Percentiles rank a stretch among this genome's conserved stretches.
Conservation (phyloP, 1,140 invertebrate species). For the Solenopsis fugax region DNA sequence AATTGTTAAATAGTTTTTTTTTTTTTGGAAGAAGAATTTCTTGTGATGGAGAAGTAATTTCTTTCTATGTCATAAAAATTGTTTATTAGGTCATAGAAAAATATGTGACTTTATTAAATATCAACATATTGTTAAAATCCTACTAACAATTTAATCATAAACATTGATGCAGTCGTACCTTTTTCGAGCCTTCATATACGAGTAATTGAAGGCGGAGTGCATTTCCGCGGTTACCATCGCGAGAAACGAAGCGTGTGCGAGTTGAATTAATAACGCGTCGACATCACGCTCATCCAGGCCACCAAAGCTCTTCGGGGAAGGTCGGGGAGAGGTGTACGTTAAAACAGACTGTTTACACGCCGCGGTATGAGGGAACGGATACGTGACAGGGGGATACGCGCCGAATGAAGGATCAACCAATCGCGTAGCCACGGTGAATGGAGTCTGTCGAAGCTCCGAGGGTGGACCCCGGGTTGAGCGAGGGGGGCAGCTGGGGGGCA, state of each 20-base stretch:
- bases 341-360: slow-evolving; percentile 53
- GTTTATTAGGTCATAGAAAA: too few species aligned
- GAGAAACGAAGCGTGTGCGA: slow-evolving; percentile 11
- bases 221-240: background rate
- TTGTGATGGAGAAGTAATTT: too few species aligned
- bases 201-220: slow-evolving; percentile 8
- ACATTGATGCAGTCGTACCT: background rate
- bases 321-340: slow-evolving; percentile 37
- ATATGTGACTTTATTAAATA: too few species aligned
- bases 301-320: slow-evolving; percentile 40
- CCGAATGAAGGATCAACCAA: slow-evolving; percentile 75
- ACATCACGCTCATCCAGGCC: slow-evolving; percentile 10
- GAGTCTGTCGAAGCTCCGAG: slow-evolving; percentile 75
- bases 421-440: slow-evolving; percentile 75
- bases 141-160: too few species aligned
- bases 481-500: background rate
- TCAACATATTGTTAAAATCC: too few species aligned
- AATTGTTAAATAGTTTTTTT: too few species aligned
- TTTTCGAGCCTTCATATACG: background rate
- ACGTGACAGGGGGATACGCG: slow-evolving; percentile 59
- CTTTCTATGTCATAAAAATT: too few species aligned
- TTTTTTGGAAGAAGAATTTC: too few species aligned
- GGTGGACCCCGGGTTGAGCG: slow-evolving; percentile 58
- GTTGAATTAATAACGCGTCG: slow-evolving; percentile 51
- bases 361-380: slow-evolving; percentile 64